Conservation (phyloP, 1,140 invertebrate genomes). For the Olivierus martensii region DNA sequence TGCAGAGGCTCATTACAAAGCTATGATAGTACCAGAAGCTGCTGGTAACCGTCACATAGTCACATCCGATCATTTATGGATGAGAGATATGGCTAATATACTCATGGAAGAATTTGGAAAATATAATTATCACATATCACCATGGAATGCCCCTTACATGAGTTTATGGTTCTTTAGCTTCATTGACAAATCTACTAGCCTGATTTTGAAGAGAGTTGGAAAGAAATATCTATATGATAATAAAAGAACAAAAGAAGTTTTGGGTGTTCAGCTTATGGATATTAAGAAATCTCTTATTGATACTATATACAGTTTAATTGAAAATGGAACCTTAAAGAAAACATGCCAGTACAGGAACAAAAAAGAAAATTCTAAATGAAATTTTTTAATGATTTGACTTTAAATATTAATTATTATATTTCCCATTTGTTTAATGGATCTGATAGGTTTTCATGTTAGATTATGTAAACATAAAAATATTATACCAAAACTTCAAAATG, state of each 20-base stretch:
- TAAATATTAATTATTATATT: too few species aligned
- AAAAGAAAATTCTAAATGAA: too few species aligned
- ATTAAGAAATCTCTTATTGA: constrained; percentile 5
- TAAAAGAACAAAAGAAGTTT: constrained; percentile 23
- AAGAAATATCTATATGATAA: constrained; percentile 36
- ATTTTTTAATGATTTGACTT: too few species aligned
- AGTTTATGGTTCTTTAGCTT: constrained; percentile 33
- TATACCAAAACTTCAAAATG: too few species aligned
- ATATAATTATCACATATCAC: constrained; percentile 23
- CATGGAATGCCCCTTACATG: constrained; percentile 33
- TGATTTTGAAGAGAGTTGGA: constrained; percentile 33
- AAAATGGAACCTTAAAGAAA: constrained; percentile 7
- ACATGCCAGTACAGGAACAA: constrained; percentile 4
- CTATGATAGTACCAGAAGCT: constrained; percentile 35
- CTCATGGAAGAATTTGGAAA: constrained; percentile 31
- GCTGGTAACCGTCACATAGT: constrained; percentile 35
- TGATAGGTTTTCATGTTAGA: too few species aligned
- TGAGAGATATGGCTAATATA: constrained; percentile 34
- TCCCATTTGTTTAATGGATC: too few species aligned
- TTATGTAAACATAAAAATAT: too few species aligned
- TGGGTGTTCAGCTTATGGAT: constrained; percentile 3
- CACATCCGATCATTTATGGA: constrained; percentile 29
- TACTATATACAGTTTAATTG: constrained; percentile 9
- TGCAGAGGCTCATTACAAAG: constrained; percentile 39
- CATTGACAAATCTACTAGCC: constrained; percentile 34